Percentiles rank a stretch among this genome's conserved stretches.
Evolutionary conservation across 2,797 vertebrate species (phyloP).

Genomic region (Melanotaenia parkinsoni): DNA sequence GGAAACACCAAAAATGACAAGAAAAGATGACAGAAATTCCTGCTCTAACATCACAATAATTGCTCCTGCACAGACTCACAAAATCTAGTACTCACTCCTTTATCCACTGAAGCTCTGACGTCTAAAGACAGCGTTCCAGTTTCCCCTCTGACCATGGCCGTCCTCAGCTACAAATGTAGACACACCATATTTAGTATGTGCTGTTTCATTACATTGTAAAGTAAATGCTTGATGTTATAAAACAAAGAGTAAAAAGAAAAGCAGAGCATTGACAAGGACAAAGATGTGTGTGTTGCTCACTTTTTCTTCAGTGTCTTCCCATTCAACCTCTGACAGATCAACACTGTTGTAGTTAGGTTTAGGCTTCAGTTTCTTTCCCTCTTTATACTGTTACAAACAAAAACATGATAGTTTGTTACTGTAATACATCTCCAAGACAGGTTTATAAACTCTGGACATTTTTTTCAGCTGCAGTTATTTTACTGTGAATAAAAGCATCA

Average conservation of each 20-base stretch:
- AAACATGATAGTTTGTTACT: not conserved
- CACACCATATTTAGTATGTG: not conserved
- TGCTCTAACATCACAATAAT: slow-evolving; percentile 3
- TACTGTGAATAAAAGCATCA: not conserved
- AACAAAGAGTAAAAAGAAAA: not conserved
- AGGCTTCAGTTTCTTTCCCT: slow-evolving; percentile 92
- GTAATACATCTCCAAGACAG: not conserved
- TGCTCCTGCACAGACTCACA: not conserved
- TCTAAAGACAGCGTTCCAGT: slow-evolving; percentile 89
- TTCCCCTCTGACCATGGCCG: slow-evolving; percentile 96
- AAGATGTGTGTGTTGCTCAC: slow-evolving; percentile 79
- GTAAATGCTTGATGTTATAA: not conserved
- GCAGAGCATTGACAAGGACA: not conserved
- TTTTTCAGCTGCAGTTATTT: not conserved
- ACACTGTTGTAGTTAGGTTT: slow-evolving; percentile 98
- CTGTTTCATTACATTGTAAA: not conserved
- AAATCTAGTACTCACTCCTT: slow-evolving; percentile 87
- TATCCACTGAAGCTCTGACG: slow-evolving; percentile 91
- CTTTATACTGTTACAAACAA: slow-evolving; percentile 87
- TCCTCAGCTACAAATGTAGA: slow-evolving; percentile 86
- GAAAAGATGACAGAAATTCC: not conserved
- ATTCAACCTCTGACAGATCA: slow-evolving; percentile 94
- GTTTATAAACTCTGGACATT: not conserved
- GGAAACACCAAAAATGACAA: not conserved
- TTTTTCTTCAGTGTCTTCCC: slow-evolving; percentile 91